Percentiles rank a stretch among this genome's conserved stretches.
These are phyloP conservation scores for Drosophila bipectinata DNA, from an alignment of 1,140 invertebrate genomes.

Conservation along the genomic window DNA sequence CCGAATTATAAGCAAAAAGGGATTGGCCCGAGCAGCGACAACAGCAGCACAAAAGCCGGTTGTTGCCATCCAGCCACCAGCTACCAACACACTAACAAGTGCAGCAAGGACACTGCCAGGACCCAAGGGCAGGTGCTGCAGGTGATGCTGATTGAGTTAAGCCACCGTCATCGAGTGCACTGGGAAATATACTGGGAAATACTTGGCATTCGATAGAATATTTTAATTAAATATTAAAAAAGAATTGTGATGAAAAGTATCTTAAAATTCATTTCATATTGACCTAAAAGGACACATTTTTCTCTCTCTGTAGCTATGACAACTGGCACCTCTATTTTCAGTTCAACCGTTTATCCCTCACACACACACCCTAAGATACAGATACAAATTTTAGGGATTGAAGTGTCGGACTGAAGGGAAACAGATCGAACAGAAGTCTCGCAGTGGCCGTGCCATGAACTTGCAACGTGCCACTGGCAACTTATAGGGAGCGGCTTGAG, in stretches of 20 bases:
- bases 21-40: conserved; percentile 66
- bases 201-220: background rate
- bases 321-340: conserved; percentile 26
- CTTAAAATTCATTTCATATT: too few species aligned
- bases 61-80: conserved; percentile 28
- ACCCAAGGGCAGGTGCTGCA: conserved; percentile 52
- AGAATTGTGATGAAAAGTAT: too few species aligned
- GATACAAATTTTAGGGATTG: conserved; percentile 79
- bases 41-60: conserved; percentile 32
- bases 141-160: conserved; percentile 78
- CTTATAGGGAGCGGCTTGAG: conserved; percentile 79
- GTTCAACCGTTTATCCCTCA: conserved; percentile 30
- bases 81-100: conserved; percentile 19
- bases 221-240: too few species aligned
- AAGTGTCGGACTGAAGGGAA: conserved; percentile 59
- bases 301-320: conserved; percentile 3
- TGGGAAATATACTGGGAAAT: conserved; percentile 30
- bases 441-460: conserved; percentile 5
- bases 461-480: conserved; percentile 56
- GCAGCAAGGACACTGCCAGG: conserved; percentile 41
- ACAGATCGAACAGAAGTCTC: conserved; percentile 49
- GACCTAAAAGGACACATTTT: background rate
- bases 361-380: conserved; percentile 33
- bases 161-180: conserved; percentile 65
- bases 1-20: conserved; percentile 80